phyloP scores from a whole-genome alignment of 2,888 invertebrate species.

The Tuta absoluta region DNA sequence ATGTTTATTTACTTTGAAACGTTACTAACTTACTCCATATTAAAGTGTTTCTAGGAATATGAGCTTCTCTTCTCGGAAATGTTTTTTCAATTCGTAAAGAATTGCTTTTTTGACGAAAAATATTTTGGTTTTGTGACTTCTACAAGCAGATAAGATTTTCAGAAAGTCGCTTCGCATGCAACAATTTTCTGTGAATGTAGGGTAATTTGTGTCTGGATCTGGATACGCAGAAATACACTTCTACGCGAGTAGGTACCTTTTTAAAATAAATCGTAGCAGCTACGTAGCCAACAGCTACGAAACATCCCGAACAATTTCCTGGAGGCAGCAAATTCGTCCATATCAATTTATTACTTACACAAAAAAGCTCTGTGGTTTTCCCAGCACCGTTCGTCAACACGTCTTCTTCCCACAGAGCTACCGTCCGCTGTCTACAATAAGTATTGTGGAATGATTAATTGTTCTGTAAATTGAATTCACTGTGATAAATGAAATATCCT shows the following conservation, averaged over 20 bases:
- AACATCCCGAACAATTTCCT: neutral
- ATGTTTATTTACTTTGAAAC: neutral
- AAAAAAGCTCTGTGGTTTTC: neutral
- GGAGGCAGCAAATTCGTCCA: neutral
- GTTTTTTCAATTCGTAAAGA: too few relatives aligned
- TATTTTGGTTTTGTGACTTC: too few relatives aligned
- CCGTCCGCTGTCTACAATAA: slow-evolving; percentile 75
- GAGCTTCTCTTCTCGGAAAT: neutral
- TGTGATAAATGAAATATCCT: slow-evolving; percentile 81
- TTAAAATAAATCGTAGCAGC: too few relatives aligned
- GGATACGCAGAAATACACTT: too few relatives aligned
- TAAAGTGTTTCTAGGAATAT: neutral
- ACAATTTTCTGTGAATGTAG: too few relatives aligned
- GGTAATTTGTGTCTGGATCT: too few relatives aligned
- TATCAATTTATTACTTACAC: neutral
- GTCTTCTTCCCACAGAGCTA: slow-evolving; percentile 48
- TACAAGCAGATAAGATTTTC: too few relatives aligned
- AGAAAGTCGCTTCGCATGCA: too few relatives aligned
- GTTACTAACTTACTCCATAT: neutral
- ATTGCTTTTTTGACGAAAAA: too few relatives aligned
- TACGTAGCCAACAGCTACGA: neutral
- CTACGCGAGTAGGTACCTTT: too few relatives aligned
- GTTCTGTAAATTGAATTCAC: slow-evolving; percentile 81
- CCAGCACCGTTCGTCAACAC: neutral
- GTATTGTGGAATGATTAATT: slow-evolving; percentile 80